Conservation (phyloP, 2,113 vertebrate species). For the Equus quagga region DNA sequence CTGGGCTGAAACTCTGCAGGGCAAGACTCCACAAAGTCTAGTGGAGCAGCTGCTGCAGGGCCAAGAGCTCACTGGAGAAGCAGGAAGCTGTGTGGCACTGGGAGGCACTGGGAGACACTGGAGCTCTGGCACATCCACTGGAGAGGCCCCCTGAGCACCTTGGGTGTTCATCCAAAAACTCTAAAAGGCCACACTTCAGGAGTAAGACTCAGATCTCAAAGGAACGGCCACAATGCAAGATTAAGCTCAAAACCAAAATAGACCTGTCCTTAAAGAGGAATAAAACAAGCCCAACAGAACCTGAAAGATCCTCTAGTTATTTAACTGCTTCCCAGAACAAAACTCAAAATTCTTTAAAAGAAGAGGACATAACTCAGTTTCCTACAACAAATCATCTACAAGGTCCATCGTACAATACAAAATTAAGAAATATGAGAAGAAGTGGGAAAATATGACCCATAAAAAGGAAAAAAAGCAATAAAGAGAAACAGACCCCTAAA, state of each 20-base stretch:
- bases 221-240: not conserved
- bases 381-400: not conserved
- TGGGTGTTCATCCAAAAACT: not conserved
- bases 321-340: not conserved
- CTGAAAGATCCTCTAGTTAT: not conserved
- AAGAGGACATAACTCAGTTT: not conserved
- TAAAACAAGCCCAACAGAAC: not conserved
- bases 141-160: not conserved
- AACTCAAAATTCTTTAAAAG: not conserved
- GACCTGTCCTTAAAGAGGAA: not conserved
- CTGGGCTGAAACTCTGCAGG: not conserved
- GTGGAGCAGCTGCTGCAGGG: not conserved
- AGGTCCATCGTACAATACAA: not conserved
- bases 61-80: not conserved
- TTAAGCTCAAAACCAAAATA: conserved; percentile 22
- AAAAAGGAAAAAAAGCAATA: not conserved
- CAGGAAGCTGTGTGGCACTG: not conserved
- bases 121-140: not conserved
- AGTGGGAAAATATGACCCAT: not conserved
- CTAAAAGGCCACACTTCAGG: not conserved
- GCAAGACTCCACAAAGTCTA: not conserved
- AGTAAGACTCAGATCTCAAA: not conserved
- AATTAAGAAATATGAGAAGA: not conserved
- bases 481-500: not conserved
- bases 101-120: not conserved